These are phyloP conservation scores for Heliconius aoede DNA, from an alignment of 2,888 invertebrate genomes.

Conservation along the genomic window DNA sequence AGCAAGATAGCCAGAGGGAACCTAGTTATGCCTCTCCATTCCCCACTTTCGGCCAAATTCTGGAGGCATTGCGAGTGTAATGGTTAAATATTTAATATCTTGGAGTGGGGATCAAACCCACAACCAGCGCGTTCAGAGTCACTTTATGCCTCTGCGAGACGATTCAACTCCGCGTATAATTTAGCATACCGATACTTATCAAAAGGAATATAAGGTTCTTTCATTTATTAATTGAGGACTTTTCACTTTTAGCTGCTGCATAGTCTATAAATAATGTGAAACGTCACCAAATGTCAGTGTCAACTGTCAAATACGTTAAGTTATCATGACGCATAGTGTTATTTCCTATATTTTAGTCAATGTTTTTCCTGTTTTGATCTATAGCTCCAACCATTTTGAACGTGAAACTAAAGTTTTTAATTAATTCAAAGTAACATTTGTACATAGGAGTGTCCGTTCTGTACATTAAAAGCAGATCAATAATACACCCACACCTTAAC, in stretches of 20 bases:
- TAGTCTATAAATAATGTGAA: conserved; percentile 1
- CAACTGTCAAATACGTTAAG: background rate
- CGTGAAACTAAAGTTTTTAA: background rate
- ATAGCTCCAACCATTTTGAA: conserved; percentile 5
- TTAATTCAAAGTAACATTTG: background rate
- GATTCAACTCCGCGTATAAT: no score
- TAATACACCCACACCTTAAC: conserved; percentile 9
- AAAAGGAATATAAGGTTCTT: no score
- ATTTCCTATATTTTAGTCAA: conserved; percentile 12
- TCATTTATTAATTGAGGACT: no score
- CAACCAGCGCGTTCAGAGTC: no score
- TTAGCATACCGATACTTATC: no score
- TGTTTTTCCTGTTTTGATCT: conserved; percentile 25
- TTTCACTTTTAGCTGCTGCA: background rate
- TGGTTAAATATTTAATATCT: no score
- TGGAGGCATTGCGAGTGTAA: no score
- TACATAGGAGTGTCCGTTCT: background rate
- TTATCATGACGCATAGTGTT: conserved; percentile 20
- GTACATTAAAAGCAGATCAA: background rate
- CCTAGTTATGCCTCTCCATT: no score
- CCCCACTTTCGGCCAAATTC: no score
- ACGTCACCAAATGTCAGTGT: conserved; percentile 4
- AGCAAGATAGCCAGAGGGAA: no score
- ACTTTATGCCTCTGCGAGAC: no score
- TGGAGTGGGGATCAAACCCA: no score